Base-by-base conservation (phyloP, 2,888 invertebrate genomes). In the Crematogaster levior region DNA sequence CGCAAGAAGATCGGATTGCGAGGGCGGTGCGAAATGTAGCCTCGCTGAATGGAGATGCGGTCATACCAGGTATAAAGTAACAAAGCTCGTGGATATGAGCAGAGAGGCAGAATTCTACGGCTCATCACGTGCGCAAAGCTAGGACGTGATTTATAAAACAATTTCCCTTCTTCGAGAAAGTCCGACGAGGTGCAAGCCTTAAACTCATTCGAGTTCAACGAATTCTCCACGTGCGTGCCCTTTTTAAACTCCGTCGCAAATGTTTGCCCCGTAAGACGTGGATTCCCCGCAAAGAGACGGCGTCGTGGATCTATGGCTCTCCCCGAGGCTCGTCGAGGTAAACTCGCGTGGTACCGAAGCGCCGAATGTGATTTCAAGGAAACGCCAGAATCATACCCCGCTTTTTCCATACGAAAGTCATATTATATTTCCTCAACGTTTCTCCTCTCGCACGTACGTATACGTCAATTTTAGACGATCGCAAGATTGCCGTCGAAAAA, bases 111-210 rank as follows among this genome's bases (percentile, higher is more conserved):
- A 74, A 65, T 81, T 15, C 83, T 73, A 21, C 65, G 63, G 83
- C 73, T 70, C 51, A 43, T 40, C n/a, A n/a, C 12, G 63, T 40
- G 66, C 61, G 81, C 56, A 74, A 66, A 79, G 75, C 73, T 81
- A 79, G 83, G 87, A 51, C 81, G 82, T 89, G 88, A 89, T 89
- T 89, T 89, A 89, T 90, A 88, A 87, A 88, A 89, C 85, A 83
- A 89, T 86, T 89, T 77, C 75, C 75, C 79, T 66, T 82, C 66
- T 82, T 73, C 86, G 73, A 61, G 63, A 63, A 74, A 85, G 34
- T 75, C 43, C 24, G 82, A 43, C 72, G 72, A 77, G 60, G 70
- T 74, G 63, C 75, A 77, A 21, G 18, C 77, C 66, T 46, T 66
- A 82, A 84, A 86, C 51, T 85, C 80, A 83, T 81, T 81, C 84